A percentile compares a stretch with the other conserved stretches of the same genome.
Conservation (phyloP, 2,113 vertebrate genomes). For the Corapipo altera region DNA sequence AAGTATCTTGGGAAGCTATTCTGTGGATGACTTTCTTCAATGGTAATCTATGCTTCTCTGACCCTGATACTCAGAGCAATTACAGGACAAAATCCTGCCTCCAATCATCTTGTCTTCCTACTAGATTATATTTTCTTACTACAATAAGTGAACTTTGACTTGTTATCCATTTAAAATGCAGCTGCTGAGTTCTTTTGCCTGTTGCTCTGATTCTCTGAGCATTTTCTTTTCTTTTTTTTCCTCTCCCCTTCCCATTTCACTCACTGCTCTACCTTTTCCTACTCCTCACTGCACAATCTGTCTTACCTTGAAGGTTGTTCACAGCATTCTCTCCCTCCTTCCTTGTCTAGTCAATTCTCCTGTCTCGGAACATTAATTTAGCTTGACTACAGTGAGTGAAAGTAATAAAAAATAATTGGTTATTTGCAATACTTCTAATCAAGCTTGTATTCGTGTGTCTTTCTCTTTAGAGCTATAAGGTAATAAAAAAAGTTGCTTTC, state of each 20-base stretch:
- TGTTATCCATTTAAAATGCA: not conserved
- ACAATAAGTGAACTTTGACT: not conserved
- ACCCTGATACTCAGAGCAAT: not conserved
- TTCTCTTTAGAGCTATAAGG: not conserved
- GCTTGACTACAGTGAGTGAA: conserved; percentile 11
- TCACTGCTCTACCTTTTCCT: not conserved
- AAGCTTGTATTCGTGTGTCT: conserved; percentile 18
- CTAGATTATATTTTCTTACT: not conserved
- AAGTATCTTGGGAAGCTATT: not conserved
- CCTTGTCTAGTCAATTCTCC: not conserved
- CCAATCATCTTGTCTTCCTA: not conserved
- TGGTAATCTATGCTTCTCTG: not conserved
- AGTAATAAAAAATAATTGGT: conserved; percentile 51
- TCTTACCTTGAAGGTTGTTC: conserved; percentile 3
- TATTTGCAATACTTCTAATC: conserved; percentile 37
- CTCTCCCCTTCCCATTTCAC: not conserved
- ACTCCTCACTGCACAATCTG: not conserved
- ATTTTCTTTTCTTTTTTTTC: not conserved
- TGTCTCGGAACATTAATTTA: conserved; percentile 49
- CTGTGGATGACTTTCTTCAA: not conserved
- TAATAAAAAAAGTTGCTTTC: not conserved
- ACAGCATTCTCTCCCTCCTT: not conserved
- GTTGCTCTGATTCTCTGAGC: not conserved
- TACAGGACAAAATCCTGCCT: not conserved
- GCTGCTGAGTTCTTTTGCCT: not conserved